Percentiles rank a stretch among this genome's conserved stretches.
phyloP scores from a whole-genome alignment of 1,140 invertebrate species.

The Zelostemma sp. region DNA sequence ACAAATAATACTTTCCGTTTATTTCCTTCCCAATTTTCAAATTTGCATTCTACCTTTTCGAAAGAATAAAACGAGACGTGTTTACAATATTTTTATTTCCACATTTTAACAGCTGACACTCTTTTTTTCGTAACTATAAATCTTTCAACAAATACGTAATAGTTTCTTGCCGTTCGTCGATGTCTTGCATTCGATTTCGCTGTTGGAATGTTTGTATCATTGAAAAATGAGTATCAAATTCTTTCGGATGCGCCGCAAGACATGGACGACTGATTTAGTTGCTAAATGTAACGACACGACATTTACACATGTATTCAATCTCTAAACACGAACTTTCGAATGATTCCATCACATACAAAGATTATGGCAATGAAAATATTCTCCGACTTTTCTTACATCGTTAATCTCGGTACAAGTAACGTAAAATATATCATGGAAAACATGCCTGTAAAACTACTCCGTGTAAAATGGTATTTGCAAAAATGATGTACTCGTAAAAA shows the following conservation, averaged over 20 bases:
- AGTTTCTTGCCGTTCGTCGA: background rate
- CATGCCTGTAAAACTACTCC: background rate
- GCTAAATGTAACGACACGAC: background rate
- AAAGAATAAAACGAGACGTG: background rate
- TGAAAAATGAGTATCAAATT: background rate
- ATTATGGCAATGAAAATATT: background rate
- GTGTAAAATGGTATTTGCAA: background rate
- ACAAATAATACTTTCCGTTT: conserved; percentile 48
- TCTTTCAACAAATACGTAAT: background rate
- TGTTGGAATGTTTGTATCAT: background rate
- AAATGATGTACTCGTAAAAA: too few species aligned
- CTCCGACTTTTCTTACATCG: background rate
- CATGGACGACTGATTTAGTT: background rate
- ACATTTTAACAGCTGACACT: background rate
- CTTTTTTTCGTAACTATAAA: background rate
- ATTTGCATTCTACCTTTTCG: background rate
- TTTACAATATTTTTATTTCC: background rate
- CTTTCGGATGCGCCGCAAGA: background rate
- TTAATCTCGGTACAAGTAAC: background rate
- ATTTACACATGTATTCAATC: background rate
- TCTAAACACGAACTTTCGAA: background rate
- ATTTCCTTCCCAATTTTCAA: background rate
- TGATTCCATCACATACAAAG: background rate
- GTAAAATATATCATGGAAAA: background rate
- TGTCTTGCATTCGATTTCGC: background rate